Percentiles rank a stretch among this genome's conserved stretches.
Evolutionary conservation across 2,888 invertebrate species (phyloP).

Genomic region (Ischnura elegans): DNA sequence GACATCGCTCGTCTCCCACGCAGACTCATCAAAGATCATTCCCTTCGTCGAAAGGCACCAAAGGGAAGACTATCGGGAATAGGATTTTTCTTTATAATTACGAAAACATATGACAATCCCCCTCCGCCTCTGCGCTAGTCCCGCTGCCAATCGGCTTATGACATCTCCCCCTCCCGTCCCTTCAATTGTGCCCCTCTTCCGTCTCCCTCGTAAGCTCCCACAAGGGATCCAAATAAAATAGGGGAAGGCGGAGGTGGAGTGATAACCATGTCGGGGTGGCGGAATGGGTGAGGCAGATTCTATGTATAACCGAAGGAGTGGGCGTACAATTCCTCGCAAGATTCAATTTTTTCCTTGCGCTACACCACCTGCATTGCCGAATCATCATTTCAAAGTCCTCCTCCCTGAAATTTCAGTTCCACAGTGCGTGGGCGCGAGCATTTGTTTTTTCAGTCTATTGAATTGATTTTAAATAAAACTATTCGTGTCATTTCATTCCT

Average conservation of each 20-base stretch:
- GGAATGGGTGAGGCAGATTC: neutral
- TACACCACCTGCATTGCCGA: neutral
- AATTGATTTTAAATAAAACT: no score
- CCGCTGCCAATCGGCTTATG: constrained; percentile 61
- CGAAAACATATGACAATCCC: constrained; percentile 66
- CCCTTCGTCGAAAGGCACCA: constrained; percentile 43
- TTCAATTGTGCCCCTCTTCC: neutral
- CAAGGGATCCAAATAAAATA: neutral
- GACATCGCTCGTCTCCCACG: neutral
- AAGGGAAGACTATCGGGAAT: constrained; percentile 54
- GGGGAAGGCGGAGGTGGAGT: neutral
- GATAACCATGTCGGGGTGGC: neutral
- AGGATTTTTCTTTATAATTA: constrained; percentile 65
- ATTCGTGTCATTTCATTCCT: no score
- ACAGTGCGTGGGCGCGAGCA: neutral
- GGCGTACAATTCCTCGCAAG: neutral
- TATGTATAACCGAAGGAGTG: neutral
- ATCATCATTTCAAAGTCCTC: neutral
- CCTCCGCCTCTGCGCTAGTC: neutral
- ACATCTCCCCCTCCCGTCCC: neutral
- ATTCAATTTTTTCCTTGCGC: neutral
- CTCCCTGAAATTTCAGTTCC: no score
- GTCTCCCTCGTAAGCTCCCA: neutral
- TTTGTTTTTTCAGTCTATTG: no score
- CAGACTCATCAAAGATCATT: constrained; percentile 48